phyloP scores from a whole-genome alignment of 2,888 invertebrate genomes.

The Conops quadrifasciatus region DNA sequence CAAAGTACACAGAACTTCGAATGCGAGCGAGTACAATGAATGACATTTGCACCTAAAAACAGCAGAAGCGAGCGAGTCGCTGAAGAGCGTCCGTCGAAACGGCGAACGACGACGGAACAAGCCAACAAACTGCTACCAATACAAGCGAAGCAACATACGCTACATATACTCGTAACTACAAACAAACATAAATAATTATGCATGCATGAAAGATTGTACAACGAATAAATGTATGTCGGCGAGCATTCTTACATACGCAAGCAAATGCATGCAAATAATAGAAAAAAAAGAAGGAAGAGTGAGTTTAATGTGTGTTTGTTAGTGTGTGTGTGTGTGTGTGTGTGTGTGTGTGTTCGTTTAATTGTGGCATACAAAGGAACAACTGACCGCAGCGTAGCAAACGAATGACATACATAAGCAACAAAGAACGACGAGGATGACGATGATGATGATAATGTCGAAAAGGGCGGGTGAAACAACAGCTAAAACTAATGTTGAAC shows the following conservation, averaged over 20 bases:
- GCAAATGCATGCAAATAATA: too few relatives aligned
- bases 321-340: neutral
- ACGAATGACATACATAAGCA: neutral
- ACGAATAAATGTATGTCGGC: too few relatives aligned
- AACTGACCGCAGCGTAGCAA: constrained; percentile 32
- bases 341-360: constrained; percentile 8
- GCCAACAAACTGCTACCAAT: constrained; percentile 6
- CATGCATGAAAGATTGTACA: too few relatives aligned
- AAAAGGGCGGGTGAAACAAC: neutral
- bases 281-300: neutral
- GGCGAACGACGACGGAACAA: neutral
- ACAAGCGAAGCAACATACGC: neutral
- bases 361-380: constrained; percentile 23
- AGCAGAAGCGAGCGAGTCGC: neutral
- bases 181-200: too few relatives aligned
- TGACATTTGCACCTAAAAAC: constrained; percentile 33
- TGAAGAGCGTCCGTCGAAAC: neutral
- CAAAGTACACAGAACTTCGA: constrained; percentile 33
- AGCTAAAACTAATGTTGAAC: constrained; percentile 21
- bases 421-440: neutral
- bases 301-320: neutral
- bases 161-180: neutral
- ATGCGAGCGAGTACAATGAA: constrained; percentile 31
- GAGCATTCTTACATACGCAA: too few relatives aligned
- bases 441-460: too few relatives aligned